Base-by-base conservation (phyloP, 2,797 vertebrate genomes). In the Acrossocheilus wenchowensis region DNA sequence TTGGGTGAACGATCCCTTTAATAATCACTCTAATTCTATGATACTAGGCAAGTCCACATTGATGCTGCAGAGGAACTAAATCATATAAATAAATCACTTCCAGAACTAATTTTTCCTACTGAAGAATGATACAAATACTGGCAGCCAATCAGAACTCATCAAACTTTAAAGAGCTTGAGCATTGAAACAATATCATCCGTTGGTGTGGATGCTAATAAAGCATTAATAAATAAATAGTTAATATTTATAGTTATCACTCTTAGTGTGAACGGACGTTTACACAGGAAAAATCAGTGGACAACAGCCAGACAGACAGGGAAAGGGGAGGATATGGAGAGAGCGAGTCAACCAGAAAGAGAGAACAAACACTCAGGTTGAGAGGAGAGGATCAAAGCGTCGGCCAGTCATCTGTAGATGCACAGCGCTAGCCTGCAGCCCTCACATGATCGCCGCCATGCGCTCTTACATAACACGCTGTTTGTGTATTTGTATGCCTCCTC, bases 331-430 rank as follows among this genome's bases (percentile, higher is more conserved):
- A 12, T 52, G 75, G 52, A 78, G 64, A 75, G 54, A 77, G 52
- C 8, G 71, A 79, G 69, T 81, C 60, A 85, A 85, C 36, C 82
- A 85, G 66, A 73, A 89, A 52, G 69, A 71, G 50, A 72, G 84
- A 87, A 87, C 71, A 84, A 17, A 69, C 19, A 71, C 77, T 80
- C 88, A 87, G 87, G 73, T 86, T 72, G 66, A 89, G 73, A 86
- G 71, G 89, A 81, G 4, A 90, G 90, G 90, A 91, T 94, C 91
- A 94, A 94, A 94, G 64, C 62, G 82, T 62, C 39, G 87, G 86
- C 86, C 78, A 89, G 11, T 87, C 87, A 41, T 82, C 88, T 68
- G 83, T 89, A 93, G 89, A 91, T 91, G 91, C 87, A 80, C 39
- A 36, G 77, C 60, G 21, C 88, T 89, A 93, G 90, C 91, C 91